Conservation (phyloP, 2,888 invertebrate genomes). For the Adela reaumurella region DNA sequence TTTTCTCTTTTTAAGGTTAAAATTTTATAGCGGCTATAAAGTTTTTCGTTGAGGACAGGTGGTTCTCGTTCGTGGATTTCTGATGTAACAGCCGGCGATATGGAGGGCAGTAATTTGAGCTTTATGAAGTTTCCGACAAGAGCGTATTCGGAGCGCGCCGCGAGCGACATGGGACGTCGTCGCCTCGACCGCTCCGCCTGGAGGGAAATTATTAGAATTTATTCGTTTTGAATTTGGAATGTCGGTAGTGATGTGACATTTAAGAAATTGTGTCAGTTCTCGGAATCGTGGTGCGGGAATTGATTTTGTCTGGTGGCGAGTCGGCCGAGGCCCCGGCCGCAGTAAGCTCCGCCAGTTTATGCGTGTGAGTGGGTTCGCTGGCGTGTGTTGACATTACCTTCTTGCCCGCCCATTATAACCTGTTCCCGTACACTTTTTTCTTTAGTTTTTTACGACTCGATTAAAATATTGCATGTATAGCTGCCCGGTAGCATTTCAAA, state of each 20-base stretch:
- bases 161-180: background rate
- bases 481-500: background rate
- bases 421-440: background rate
- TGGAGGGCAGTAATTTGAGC: conserved; percentile 27
- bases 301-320: conserved; percentile 45
- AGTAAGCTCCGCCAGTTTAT: conserved; percentile 26
- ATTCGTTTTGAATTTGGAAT: conserved; percentile 33
- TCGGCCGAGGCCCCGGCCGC: conserved; percentile 8
- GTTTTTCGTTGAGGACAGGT: conserved; percentile 56
- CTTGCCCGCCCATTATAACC: background rate
- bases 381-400: background rate
- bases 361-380: conserved; percentile 15
- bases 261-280: conserved; percentile 55
- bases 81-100: conserved; percentile 38
- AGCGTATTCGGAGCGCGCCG: conserved; percentile 37
- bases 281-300: conserved; percentile 51
- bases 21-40: conserved; percentile 54
- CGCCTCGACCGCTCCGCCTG: conserved; percentile 10
- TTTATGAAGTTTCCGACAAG: conserved; percentile 30
- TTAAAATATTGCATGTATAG: background rate
- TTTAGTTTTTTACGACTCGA: background rate
- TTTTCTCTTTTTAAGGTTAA: conserved; percentile 51
- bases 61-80: conserved; percentile 39
- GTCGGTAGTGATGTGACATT: conserved; percentile 55
- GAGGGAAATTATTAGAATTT: conserved; percentile 35